Base-by-base conservation (phyloP, 2,113 vertebrate genomes). In the Probosciger aterrimus region DNA sequence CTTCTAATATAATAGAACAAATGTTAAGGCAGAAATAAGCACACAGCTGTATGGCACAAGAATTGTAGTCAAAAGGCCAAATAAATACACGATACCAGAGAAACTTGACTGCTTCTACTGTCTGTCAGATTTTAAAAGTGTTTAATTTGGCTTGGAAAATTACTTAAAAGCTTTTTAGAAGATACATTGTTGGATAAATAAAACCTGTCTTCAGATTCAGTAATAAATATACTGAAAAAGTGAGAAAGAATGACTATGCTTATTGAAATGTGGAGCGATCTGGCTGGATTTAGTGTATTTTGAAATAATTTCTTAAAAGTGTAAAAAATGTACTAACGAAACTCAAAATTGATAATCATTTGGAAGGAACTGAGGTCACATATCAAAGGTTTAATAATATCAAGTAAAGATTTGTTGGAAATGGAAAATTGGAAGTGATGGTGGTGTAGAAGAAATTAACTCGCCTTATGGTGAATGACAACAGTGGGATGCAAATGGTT, bases 391-490 rank as follows among this genome's bases (percentile, higher is more conserved):
- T 43, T 75, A 50, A 84, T 87, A 60, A 60, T 68, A 13, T 68
- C 41, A 78, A 49, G 28, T 10, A 70, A 77, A 31, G 20, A 53
- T 65, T 31, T 49, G 19, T 37, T 77, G 17, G 60, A 82, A 53
- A 46, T 9, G 10, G 10, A 44, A 44, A 88, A 59, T 3, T 31
- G n/a, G 41, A 78, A 75, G 60, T 62, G 7, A 24, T 35, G 14
- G 30, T 37, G 39, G 18, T 18, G 5, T 30, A 17, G 44, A 30
- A 19, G 63, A 92, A 83, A 80, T 50, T 9, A 22, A n/a, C 3
- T 76, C 46, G 25, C 27, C 31, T 70, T 15, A 5, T 0, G 0
- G 14, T 2, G 3, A 30, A 10, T 35, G n/a, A 22, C 50, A 70
- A 41, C 19, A 7, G 22, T 19, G 8, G 46, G 35, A 23, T 81